Evolutionary conservation across 1,140 invertebrate species (phyloP).

Genomic region (Pemphigus obesinymphae): DNA sequence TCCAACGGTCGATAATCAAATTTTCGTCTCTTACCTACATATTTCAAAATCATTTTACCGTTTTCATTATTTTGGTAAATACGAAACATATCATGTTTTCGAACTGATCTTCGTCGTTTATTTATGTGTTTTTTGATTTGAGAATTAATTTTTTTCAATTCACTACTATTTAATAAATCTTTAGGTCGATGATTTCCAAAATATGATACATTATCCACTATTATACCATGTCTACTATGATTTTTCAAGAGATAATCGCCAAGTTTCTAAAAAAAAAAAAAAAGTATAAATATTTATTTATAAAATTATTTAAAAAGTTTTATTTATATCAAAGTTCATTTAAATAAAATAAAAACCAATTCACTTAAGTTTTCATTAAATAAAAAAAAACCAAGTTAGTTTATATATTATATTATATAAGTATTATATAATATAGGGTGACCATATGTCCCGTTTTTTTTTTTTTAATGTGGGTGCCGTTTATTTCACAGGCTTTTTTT

Average conservation of each 20-base stretch:
- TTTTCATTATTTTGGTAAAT: not conserved
- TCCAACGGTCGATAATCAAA: not conserved
- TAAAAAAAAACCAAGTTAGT: too few species aligned
- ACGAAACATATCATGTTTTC: not conserved
- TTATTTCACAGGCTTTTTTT: too few species aligned
- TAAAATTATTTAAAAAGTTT: too few species aligned
- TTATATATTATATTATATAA: too few species aligned
- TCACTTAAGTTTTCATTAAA: too few species aligned
- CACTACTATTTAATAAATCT: not conserved
- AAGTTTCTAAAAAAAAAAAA: conserved; percentile 8
- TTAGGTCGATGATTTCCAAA: conserved; percentile 15
- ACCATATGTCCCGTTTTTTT: too few species aligned
- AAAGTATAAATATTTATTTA: not conserved
- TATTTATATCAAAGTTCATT: too few species aligned
- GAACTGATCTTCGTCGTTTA: not conserved
- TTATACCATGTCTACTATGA: conserved; percentile 22
- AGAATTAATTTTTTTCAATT: conserved; percentile 11
- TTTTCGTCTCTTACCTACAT: not conserved
- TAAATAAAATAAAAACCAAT: too few species aligned
- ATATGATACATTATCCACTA: conserved; percentile 27
- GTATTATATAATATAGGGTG: too few species aligned
- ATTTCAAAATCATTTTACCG: not conserved
- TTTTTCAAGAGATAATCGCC: conserved; percentile 10
- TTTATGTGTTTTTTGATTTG: not conserved
- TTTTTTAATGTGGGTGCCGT: too few species aligned